Evolutionary conservation across 2,797 vertebrate species (phyloP).

Genomic region (Tenualosa ilisha): DNA sequence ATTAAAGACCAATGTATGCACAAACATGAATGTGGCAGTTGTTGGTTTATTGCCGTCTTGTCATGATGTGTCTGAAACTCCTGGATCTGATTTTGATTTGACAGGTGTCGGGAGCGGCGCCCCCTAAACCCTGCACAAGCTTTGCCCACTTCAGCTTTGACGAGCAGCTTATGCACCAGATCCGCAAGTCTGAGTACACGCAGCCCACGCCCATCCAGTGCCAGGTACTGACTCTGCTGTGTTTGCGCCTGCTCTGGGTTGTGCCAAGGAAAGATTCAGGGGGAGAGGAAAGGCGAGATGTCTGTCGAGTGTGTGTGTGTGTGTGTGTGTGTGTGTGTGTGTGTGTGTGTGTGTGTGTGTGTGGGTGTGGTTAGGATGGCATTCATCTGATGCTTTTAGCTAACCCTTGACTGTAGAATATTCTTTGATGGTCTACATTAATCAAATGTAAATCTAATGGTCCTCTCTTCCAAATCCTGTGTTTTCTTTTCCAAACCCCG

Average conservation of each 20-base stretch:
- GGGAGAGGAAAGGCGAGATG: not conserved
- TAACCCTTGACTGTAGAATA: not conserved
- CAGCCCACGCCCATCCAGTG: slow-evolving; percentile 98
- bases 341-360: not conserved
- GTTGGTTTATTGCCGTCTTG: not conserved
- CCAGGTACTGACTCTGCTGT: slow-evolving; percentile 78
- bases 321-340: not conserved
- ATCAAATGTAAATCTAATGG: not conserved
- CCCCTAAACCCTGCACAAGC: slow-evolving; percentile 92
- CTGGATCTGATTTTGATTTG: not conserved
- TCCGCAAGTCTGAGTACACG: slow-evolving; percentile 97
- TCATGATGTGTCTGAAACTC: not conserved
- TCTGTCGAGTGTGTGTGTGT: not conserved
- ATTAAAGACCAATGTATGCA: not conserved
- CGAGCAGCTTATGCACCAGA: slow-evolving; percentile 97
- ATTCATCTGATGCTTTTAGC: not conserved
- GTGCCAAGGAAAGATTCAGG: not conserved
- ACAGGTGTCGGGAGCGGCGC: slow-evolving; percentile 94
- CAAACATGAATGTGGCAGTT: not conserved
- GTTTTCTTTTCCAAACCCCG: not conserved
- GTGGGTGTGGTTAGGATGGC: not conserved
- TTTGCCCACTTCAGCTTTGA: slow-evolving; percentile 98
- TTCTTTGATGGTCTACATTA: not conserved
- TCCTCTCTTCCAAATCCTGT: not conserved
- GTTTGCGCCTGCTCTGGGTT: not conserved